Evolutionary conservation across 1,140 invertebrate genomes (phyloP).

Genomic region (Mercenaria mercenaria): DNA sequence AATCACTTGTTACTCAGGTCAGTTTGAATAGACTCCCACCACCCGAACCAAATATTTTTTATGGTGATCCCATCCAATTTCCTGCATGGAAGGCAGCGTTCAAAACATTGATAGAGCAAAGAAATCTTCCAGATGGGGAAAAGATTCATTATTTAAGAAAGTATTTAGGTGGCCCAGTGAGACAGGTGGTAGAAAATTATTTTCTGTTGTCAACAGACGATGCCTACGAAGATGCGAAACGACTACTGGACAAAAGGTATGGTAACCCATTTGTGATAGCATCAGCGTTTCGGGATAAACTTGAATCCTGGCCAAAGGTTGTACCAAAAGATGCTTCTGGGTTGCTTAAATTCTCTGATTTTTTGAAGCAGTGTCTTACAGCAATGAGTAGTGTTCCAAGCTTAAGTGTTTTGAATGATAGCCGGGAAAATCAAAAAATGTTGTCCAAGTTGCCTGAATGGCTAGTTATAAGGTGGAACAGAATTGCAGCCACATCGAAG

Average conservation of each 20-base stretch:
- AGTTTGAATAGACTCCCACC: slow-evolving; percentile 61
- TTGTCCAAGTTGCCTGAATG: slow-evolving; percentile 30
- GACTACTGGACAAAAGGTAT: slow-evolving; percentile 42
- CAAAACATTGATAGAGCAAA: slow-evolving; percentile 95
- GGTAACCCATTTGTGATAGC: slow-evolving; percentile 16
- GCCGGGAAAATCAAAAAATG: slow-evolving; percentile 28
- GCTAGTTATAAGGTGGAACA: slow-evolving; percentile 26
- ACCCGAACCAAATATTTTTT: slow-evolving; percentile 69
- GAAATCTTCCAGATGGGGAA: slow-evolving; percentile 86
- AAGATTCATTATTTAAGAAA: slow-evolving; percentile 63
- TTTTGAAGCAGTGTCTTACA: neutral
- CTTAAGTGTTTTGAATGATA: slow-evolving; percentile 9
- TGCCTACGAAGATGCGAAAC: no score
- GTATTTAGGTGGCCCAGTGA: slow-evolving; percentile 62
- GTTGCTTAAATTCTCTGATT: slow-evolving; percentile 25
- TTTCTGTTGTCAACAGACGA: no score
- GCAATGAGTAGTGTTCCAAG: neutral
- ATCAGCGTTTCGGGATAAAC: neutral
- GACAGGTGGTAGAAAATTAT: slow-evolving; percentile 48
- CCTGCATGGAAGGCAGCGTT: no score
- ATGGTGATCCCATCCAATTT: slow-evolving; percentile 66
- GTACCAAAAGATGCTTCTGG: neutral
- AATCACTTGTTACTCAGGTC: no score
- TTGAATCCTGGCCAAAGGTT: slow-evolving; percentile 3
- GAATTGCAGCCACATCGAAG: neutral